phyloP scores from a whole-genome alignment of 53 echinoderm and acorn worm species.

The Luidia sarsii region DNA sequence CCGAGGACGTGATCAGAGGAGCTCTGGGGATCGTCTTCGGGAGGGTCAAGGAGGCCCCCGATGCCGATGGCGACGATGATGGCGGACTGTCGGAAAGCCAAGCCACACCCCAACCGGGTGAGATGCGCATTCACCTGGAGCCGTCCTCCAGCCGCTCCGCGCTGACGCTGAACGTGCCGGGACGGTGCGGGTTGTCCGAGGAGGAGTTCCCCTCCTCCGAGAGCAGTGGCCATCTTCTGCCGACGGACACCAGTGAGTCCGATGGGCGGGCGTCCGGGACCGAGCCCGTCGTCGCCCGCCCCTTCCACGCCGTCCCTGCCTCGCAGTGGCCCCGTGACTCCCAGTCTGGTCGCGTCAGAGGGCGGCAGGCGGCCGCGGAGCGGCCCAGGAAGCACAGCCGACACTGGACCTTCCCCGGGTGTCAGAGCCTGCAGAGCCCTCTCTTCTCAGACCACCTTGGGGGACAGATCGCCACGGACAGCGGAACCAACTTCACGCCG shows the following conservation, averaged over 20 bases:
- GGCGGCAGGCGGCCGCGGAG: background rate
- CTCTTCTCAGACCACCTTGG: slow-evolving; percentile 31
- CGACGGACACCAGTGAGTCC: slow-evolving; percentile 17
- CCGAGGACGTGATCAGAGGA: slow-evolving; percentile 24
- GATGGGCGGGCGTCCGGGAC: background rate
- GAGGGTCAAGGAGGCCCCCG: background rate
- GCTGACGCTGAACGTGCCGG: background rate
- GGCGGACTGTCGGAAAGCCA: background rate
- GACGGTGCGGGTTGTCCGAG: slow-evolving; percentile 1
- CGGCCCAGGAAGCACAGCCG: slow-evolving; percentile 1
- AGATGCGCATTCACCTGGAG: background rate
- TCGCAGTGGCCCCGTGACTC: slow-evolving; percentile 7
- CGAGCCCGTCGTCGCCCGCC: background rate
- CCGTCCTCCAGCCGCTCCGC: background rate
- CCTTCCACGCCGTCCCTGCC: slow-evolving; percentile 1
- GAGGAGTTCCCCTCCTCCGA: slow-evolving; percentile 27
- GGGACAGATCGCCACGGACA: slow-evolving; percentile 33
- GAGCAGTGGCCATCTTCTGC: slow-evolving; percentile 26
- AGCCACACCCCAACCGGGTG: background rate
- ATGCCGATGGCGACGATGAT: background rate
- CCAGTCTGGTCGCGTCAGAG: background rate
- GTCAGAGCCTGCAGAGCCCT: slow-evolving; percentile 25
- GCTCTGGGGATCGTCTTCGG: slow-evolving; percentile 36
- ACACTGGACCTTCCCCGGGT: slow-evolving; percentile 44
- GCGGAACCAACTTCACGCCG: slow-evolving; percentile 38